phyloP scores from a whole-genome alignment of 2,113 vertebrate genomes.

The Heterocephalus glaber region DNA sequence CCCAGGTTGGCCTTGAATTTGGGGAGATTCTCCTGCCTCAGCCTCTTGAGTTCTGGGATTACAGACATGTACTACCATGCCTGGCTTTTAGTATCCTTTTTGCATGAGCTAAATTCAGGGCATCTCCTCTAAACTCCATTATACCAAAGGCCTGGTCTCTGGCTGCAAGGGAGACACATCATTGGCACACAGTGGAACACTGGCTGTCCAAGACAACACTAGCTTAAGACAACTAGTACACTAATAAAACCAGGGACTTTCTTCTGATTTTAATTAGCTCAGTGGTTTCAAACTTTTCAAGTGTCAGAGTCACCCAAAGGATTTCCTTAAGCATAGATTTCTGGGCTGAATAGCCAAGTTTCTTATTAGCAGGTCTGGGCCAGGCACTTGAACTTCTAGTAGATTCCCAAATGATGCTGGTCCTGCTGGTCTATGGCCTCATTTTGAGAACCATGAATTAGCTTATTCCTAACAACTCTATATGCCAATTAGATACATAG shows the following conservation, averaged over 20 bases:
- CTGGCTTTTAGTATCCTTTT: background rate
- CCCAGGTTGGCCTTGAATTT: background rate
- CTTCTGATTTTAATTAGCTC: constrained; percentile 13
- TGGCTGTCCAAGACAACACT: background rate
- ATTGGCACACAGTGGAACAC: background rate
- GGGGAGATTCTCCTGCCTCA: background rate
- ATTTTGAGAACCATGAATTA: background rate
- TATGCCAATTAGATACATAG: background rate
- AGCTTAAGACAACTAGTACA: background rate
- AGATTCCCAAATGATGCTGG: background rate
- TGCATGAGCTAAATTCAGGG: background rate
- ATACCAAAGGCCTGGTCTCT: background rate
- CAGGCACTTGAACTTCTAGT: background rate
- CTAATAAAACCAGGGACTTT: background rate
- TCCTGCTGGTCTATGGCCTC: background rate
- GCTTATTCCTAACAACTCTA: background rate
- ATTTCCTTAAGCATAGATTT: background rate
- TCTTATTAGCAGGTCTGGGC: background rate
- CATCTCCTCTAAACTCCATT: background rate
- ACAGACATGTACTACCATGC: background rate
- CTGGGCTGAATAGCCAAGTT: background rate
- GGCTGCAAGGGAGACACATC: background rate
- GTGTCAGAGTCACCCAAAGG: background rate
- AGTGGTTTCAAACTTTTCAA: background rate
- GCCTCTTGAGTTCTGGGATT: background rate